A percentile compares a stretch with the other conserved stretches of the same genome.
Evolutionary conservation across 2,797 vertebrate species (phyloP).

Genomic region (Sternotherus odoratus): DNA sequence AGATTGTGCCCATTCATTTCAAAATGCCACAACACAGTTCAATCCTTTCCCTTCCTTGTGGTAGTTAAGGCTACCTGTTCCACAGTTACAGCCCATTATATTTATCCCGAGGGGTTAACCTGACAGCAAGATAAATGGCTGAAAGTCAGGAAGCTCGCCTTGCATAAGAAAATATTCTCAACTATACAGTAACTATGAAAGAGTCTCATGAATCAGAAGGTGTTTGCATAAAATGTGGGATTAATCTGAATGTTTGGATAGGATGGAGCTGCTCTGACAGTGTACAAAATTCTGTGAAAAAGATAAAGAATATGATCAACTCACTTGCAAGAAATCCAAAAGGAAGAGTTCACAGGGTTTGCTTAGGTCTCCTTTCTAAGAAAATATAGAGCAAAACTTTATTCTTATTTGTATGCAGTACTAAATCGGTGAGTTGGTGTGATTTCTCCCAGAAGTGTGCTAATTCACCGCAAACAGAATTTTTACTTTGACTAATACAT

Average conservation of each 20-base stretch:
- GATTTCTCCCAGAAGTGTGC: neutral
- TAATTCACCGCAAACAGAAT: constrained; percentile 4
- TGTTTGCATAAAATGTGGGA: neutral
- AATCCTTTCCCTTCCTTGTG: neutral
- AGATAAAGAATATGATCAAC: neutral
- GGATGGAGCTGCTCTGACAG: neutral
- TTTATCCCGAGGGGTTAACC: neutral
- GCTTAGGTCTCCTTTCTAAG: neutral
- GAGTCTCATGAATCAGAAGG: neutral
- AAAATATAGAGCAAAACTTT: neutral
- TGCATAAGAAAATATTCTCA: neutral
- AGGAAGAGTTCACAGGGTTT: neutral
- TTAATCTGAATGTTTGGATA: neutral
- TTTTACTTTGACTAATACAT: constrained; percentile 7
- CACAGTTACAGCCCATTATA: neutral
- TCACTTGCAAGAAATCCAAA: neutral
- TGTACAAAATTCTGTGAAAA: neutral
- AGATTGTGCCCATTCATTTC: neutral
- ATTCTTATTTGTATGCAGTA: neutral
- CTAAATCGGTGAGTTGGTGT: neutral
- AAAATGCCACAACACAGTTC: neutral
- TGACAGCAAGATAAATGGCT: neutral
- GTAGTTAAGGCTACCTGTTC: neutral
- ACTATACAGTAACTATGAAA: neutral
- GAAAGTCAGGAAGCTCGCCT: neutral